Base-by-base conservation (phyloP, 2,888 invertebrate species). In the Eilema griseolum region DNA sequence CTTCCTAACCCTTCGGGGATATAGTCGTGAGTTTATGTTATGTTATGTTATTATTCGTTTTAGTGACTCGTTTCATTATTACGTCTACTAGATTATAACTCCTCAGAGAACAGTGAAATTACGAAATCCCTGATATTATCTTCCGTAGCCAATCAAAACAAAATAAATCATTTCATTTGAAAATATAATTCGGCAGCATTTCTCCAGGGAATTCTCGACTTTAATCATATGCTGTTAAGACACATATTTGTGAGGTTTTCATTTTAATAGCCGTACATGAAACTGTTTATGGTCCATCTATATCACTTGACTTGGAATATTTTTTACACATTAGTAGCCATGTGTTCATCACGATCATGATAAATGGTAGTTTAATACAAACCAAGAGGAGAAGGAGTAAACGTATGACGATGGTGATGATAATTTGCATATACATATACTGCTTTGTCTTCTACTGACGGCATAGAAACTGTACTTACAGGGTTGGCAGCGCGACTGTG, bases 131-230 rank as follows among this genome's bases (percentile, higher is more conserved):
- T n/a, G n/a, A n/a, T 28, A n/a, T 31, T n/a, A 64, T 52, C 28
- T 28, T n/a, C 46, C 52, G 46, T 11, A 52, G 52, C 63, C 63
- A 63, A 63, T 46, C 63, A 63, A 63, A 63, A 52, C 26, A 63
- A n/a, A 61, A 61, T 61, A 33, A 33, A 61, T 61, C 31, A n/a
- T 61, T 61, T 23, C 31, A n/a, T 61, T n/a, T 28, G 46, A n/a
- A 28, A 10, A 26, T 52, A 16, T 64, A 14, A 52, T 64, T 26
- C 28, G 20, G n/a, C n/a, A 46, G n/a, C 52, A 46, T 24, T 20
- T 4, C 26, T 63, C 26, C 11, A 46, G 20, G 11, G 16, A 46
- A 52, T 2, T 1, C 3, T 62, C 14, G 24, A 16, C 37, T 62
- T 37, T 37, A 62, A 24, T 0, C 10, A n/a, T 52, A 14, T 28